Conservation (phyloP, 2,888 invertebrate genomes). For the Pecten maximus region DNA sequence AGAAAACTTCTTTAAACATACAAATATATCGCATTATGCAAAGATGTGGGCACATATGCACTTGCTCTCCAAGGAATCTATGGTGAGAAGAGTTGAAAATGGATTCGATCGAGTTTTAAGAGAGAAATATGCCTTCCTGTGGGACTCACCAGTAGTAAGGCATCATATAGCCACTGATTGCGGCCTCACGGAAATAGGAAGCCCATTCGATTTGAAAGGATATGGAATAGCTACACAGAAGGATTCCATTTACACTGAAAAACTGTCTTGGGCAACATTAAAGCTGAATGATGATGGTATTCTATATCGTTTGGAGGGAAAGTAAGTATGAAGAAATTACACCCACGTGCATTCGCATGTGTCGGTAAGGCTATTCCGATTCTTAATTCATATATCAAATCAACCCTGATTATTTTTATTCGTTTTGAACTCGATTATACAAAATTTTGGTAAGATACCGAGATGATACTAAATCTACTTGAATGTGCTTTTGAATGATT, state of each 20-base stretch:
- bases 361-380: not conserved
- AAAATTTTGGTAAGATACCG: not conserved
- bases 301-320: slow-evolving; percentile 73
- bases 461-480: not conserved
- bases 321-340: slow-evolving; percentile 68
- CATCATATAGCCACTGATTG: slow-evolving; percentile 75
- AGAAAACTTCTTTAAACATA: slow-evolving; percentile 75
- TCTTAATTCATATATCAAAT: not conserved
- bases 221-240: slow-evolving; percentile 76
- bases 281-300: slow-evolving; percentile 75
- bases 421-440: not conserved
- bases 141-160: slow-evolving; percentile 79
- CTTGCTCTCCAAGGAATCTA: slow-evolving; percentile 65
- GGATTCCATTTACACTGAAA: slow-evolving; percentile 72
- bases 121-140: slow-evolving; percentile 78
- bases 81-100: slow-evolving; percentile 70
- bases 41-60: slow-evolving; percentile 77
- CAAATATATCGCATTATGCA: slow-evolving; percentile 73
- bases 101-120: slow-evolving; percentile 72
- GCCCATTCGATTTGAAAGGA: slow-evolving; percentile 78
- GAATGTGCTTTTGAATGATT: not conserved
- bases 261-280: slow-evolving; percentile 72
- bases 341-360: not conserved
- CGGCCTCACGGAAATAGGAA: slow-evolving; percentile 76
- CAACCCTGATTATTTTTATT: not conserved